Evolutionary conservation across 2,113 vertebrate genomes (phyloP).

Genomic region (Tinamus guttatus): DNA sequence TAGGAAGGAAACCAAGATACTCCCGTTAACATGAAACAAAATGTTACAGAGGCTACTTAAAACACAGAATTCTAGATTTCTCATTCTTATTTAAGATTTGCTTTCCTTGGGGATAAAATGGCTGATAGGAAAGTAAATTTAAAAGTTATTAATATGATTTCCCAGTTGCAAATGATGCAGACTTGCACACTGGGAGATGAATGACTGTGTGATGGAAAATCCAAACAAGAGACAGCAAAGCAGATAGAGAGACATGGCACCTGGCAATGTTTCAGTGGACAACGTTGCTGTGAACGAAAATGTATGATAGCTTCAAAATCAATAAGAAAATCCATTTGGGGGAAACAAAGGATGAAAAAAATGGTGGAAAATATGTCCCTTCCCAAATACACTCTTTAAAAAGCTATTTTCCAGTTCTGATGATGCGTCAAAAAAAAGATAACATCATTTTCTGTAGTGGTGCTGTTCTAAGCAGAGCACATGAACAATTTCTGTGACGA

Average conservation of each 20-base stretch:
- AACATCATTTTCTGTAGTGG: not conserved
- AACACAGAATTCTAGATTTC: not conserved
- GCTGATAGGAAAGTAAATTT: not conserved
- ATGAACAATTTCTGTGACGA: not conserved
- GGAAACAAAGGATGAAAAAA: conserved; percentile 22
- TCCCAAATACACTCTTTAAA: not conserved
- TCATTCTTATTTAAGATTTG: not conserved
- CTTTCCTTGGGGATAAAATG: not conserved
- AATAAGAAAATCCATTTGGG: conserved; percentile 35
- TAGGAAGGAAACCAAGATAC: not conserved
- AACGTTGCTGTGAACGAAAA: not conserved
- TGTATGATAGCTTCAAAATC: conserved; percentile 4
- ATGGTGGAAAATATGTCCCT: not conserved
- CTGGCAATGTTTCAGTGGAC: not conserved
- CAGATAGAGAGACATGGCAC: not conserved
- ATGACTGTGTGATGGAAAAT: conserved; percentile 16
- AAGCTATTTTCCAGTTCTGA: conserved; percentile 32
- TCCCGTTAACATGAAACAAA: not conserved
- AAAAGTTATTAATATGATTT: not conserved
- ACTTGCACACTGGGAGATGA: not conserved
- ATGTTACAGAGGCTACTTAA: not conserved
- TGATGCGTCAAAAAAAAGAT: conserved; percentile 21
- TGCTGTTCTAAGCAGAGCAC: not conserved
- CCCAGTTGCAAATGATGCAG: not conserved
- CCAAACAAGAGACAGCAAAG: not conserved